Conservation (phyloP, 1,140 invertebrate species). For the Cyclargus thomasi region DNA sequence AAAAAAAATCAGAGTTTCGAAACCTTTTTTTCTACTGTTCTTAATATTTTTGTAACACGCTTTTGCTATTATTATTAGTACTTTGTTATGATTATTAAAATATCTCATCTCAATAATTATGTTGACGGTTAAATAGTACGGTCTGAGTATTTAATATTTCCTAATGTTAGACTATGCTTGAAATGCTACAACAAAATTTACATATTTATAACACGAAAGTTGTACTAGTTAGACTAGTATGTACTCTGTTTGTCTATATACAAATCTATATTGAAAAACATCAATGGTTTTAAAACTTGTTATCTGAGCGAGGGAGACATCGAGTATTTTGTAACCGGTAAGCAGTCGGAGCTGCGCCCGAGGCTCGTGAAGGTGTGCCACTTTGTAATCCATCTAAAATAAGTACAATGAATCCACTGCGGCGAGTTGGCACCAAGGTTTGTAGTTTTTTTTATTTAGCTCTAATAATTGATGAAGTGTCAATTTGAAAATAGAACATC, state of each 20-base stretch:
- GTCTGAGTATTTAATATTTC: no score
- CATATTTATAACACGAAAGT: no score
- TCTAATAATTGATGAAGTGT: neutral
- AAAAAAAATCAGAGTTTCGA: no score
- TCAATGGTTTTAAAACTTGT: constrained; percentile 31
- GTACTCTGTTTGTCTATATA: neutral
- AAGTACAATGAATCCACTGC: constrained; percentile 57
- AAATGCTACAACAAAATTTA: no score
- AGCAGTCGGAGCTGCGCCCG: constrained; percentile 23
- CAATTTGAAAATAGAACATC: neutral
- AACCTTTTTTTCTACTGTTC: no score
- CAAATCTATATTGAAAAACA: neutral
- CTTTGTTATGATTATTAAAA: no score
- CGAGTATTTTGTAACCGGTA: constrained; percentile 10
- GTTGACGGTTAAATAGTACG: no score
- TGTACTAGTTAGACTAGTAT: no score
- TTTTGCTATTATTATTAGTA: no score
- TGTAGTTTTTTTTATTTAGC: constrained; percentile 26
- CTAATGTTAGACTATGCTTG: no score
- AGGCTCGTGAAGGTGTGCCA: constrained; percentile 30
- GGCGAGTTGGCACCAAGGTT: constrained; percentile 64
- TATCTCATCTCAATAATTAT: no score
- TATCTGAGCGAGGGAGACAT: constrained; percentile 57
- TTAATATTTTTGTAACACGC: no score
- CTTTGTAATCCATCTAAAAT: constrained; percentile 39